A percentile compares a stretch with the other conserved stretches of the same genome.
Conservation (phyloP, 2,797 vertebrate genomes). For the Sphenopsis melanotis region DNA sequence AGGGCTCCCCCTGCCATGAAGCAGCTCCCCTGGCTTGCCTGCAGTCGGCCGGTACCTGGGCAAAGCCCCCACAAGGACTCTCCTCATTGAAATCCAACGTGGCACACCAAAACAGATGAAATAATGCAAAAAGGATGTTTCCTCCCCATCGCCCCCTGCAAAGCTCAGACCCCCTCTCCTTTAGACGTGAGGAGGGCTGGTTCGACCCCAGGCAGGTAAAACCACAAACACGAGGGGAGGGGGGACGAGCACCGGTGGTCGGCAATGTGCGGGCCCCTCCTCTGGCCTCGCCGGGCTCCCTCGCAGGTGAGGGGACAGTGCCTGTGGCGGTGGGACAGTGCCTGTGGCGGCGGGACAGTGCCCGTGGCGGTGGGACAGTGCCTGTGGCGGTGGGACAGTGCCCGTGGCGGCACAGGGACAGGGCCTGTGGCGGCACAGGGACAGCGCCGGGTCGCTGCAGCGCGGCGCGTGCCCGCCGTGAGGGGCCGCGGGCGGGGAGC, state of each 20-base stretch:
- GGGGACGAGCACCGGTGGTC: neutral
- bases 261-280: rapidly evolving
- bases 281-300: too few relatives aligned
- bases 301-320: neutral
- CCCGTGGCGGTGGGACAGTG: too few relatives aligned
- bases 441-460: rapidly evolving
- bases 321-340: too few relatives aligned
- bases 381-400: too few relatives aligned
- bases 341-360: too few relatives aligned
- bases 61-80: rapidly evolving
- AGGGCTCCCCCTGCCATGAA: neutral
- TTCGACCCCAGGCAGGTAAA: neutral
- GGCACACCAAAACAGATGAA: neutral
- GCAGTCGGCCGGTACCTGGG: rapidly evolving
- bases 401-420: too few relatives aligned
- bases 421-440: too few relatives aligned
- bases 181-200: neutral
- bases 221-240: rapidly evolving
- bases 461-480: rapidly evolving
- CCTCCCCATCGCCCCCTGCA: neutral
- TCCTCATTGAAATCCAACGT: neutral
- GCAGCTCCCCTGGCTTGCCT: neutral
- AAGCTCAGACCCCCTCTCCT: neutral
- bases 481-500: neutral
- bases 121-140: rapidly evolving